phyloP scores from a whole-genome alignment of 2,797 vertebrate species.

The Thalassophryne amazonica region DNA sequence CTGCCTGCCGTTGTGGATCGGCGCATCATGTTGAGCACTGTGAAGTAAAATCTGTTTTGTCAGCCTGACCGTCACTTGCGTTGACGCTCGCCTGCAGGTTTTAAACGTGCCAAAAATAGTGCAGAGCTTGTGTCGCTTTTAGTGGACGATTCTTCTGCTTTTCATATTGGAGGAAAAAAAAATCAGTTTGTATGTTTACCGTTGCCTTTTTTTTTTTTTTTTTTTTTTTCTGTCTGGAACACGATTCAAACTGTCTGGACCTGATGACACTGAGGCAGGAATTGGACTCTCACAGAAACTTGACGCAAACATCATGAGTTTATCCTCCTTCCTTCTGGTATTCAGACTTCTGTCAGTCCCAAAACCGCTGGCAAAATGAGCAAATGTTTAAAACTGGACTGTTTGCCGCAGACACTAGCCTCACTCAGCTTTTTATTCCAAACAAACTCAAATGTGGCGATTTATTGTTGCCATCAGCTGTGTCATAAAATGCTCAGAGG shows the following conservation, averaged over 20 bases:
- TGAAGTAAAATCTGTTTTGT: constrained; percentile 29
- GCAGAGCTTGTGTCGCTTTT: constrained; percentile 3
- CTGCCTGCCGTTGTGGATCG: constrained; percentile 21
- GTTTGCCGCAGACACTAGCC: background rate
- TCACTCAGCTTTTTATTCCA: constrained; percentile 12
- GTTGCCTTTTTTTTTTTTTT: too few relatives aligned
- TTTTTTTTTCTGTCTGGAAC: too few relatives aligned
- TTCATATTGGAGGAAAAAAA: constrained; percentile 36
- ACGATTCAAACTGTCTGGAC: too few relatives aligned
- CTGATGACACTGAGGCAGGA: background rate
- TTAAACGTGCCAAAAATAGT: constrained; percentile 64
- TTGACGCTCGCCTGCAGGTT: too few relatives aligned
- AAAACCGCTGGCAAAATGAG: too few relatives aligned
- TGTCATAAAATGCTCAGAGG: too few relatives aligned
- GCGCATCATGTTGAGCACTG: constrained; percentile 49
- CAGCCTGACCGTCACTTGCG: too few relatives aligned
- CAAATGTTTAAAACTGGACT: background rate
- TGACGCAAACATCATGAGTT: constrained; percentile 5
- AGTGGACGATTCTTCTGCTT: constrained; percentile 34
- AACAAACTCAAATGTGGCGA: background rate
- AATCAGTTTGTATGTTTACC: constrained; percentile 51
- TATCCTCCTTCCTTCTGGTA: background rate
- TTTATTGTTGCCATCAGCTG: too few relatives aligned
- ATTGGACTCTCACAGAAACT: constrained; percentile 17
- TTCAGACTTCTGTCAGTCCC: background rate